Conservation (phyloP, 1,140 invertebrate genomes). For the Lordiphosa stackelbergi region DNA sequence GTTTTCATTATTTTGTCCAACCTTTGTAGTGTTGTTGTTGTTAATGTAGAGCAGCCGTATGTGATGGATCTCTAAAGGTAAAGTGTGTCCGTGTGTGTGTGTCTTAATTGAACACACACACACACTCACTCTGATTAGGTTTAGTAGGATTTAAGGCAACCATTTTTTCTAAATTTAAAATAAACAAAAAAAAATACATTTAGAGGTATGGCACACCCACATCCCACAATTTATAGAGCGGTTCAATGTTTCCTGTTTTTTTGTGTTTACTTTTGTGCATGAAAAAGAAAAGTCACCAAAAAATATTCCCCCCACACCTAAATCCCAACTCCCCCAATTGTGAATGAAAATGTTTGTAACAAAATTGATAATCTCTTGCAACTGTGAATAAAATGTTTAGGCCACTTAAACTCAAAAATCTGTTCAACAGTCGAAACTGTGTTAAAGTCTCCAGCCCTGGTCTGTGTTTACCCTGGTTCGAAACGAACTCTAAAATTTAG, state of each 20-base stretch:
- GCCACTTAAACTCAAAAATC: slow-evolving; percentile 17
- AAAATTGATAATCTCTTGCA: slow-evolving; percentile 13
- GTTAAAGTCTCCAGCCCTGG: slow-evolving; percentile 5
- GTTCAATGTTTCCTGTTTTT: slow-evolving; percentile 74
- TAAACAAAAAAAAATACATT: slow-evolving; percentile 1
- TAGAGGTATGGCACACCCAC: slow-evolving; percentile 54
- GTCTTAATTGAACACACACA: not conserved
- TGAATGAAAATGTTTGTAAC: slow-evolving; percentile 14
- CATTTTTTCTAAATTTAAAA: slow-evolving; percentile 53
- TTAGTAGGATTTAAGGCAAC: slow-evolving; percentile 48
- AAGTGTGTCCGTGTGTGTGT: slow-evolving; percentile 37
- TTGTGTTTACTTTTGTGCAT: slow-evolving; percentile 58
- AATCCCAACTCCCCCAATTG: slow-evolving; percentile 5
- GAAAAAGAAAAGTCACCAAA: slow-evolving; percentile 57
- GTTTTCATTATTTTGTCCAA: slow-evolving; percentile 36
- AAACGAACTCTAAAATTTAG: slow-evolving; percentile 25
- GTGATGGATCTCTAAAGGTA: slow-evolving; percentile 67
- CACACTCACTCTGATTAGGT: slow-evolving; percentile 48
- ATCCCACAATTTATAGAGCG: slow-evolving; percentile 73
- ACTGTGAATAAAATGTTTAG: slow-evolving; percentile 28
- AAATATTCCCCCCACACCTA: not conserved
- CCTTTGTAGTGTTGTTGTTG: too few relatives aligned
- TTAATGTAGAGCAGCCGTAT: slow-evolving; percentile 61
- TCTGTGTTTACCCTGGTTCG: slow-evolving; percentile 15
- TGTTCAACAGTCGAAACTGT: slow-evolving; percentile 34